A percentile compares a stretch with the other conserved stretches of the same genome.
Evolutionary conservation across 2,888 invertebrate species (phyloP).

Genomic region (Seira sanloemensis): DNA sequence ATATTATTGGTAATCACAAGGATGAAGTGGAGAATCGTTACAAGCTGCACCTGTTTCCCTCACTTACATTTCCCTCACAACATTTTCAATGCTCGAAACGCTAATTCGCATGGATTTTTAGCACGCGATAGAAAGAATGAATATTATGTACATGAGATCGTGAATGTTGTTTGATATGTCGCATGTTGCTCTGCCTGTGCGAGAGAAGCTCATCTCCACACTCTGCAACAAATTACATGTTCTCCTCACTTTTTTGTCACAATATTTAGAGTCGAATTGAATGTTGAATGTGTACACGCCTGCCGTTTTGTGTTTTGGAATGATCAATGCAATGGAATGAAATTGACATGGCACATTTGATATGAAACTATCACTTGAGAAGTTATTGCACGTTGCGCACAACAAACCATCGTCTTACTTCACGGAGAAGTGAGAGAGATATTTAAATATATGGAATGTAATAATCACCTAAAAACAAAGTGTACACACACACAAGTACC

Average conservation of each 20-base stretch:
- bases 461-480: no score
- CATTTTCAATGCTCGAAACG: no score
- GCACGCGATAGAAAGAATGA: no score
- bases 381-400: no score
- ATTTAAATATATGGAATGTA: no score
- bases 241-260: not conserved
- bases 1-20: not conserved
- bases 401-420: no score
- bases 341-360: not conserved
- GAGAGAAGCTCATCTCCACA: not conserved
- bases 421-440: no score
- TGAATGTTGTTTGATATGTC: not conserved
- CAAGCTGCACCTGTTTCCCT: slow-evolving; percentile 1
- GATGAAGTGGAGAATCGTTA: not conserved
- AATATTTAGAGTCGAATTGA: not conserved
- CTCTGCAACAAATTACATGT: not conserved
- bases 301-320: not conserved
- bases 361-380: not conserved
- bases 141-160: not conserved
- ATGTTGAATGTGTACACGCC: not conserved
- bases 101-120: slow-evolving; percentile 2
- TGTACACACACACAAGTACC: no score
- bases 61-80: not conserved
- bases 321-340: not conserved
- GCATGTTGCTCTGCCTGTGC: not conserved